Evolutionary conservation across 2,113 vertebrate species (phyloP).

Genomic region (Trinectes maculatus): DNA sequence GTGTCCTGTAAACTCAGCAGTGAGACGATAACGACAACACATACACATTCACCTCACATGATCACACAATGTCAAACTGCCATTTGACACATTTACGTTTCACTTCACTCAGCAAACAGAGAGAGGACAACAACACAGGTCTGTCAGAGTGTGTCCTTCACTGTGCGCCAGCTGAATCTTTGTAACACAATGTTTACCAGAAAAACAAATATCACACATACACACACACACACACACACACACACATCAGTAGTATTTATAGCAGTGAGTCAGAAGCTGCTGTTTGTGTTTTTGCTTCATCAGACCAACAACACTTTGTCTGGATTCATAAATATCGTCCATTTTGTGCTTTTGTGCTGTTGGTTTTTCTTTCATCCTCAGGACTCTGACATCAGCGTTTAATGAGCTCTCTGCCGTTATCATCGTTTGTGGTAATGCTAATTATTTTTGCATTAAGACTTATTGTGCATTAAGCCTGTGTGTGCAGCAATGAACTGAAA

Average conservation of each 20-base stretch:
- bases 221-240: constrained; percentile 11
- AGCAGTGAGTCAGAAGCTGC: constrained; percentile 31
- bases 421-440: constrained; percentile 55
- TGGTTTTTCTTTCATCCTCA: constrained; percentile 34
- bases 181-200: too few relatives aligned
- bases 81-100: constrained; percentile 1
- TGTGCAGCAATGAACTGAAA: not conserved
- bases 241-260: constrained; percentile 7
- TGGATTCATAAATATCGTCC: constrained; percentile 44
- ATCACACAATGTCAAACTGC: constrained; percentile 2
- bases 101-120: not conserved
- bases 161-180: too few relatives aligned
- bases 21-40: too few relatives aligned
- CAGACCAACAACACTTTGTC: constrained; percentile 11
- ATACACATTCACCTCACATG: constrained; percentile 3
- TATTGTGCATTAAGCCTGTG: constrained; percentile 27
- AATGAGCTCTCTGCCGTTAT: constrained; percentile 49
- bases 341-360: constrained; percentile 15
- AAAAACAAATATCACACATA: too few relatives aligned
- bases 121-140: not conserved
- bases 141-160: not conserved
- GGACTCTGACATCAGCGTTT: constrained; percentile 45
- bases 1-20: too few relatives aligned
- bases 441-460: constrained; percentile 36
- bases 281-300: constrained; percentile 15